Evolutionary conservation across 2,888 invertebrate genomes (phyloP).

Genomic region (Lithosia quadra): DNA sequence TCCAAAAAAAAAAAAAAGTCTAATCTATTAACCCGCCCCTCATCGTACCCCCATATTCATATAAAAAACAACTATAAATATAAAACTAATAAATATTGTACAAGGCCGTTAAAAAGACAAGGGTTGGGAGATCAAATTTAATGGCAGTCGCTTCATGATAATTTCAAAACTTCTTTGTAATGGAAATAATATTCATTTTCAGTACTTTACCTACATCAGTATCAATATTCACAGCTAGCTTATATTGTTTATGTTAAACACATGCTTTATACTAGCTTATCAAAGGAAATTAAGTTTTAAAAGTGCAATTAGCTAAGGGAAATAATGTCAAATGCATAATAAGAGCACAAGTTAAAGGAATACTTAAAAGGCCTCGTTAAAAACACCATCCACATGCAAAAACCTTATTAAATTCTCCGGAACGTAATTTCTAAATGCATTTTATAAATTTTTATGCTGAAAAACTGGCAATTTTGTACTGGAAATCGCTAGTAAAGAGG

Average conservation of each 20-base stretch:
- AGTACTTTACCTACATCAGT: too few species aligned
- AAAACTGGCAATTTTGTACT: constrained; percentile 27
- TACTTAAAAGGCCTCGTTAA: constrained; percentile 50
- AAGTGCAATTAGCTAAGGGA: constrained; percentile 46
- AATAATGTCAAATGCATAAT: constrained; percentile 46
- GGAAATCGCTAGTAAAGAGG: constrained; percentile 49
- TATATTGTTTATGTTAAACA: neutral
- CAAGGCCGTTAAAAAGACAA: too few species aligned
- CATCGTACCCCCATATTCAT: too few species aligned
- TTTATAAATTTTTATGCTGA: constrained; percentile 30
- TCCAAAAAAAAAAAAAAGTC: too few species aligned
- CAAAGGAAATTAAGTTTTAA: constrained; percentile 39
- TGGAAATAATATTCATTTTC: too few species aligned
- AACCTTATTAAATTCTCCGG: constrained; percentile 42
- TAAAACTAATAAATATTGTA: too few species aligned
- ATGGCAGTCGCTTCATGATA: too few species aligned
- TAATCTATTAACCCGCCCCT: too few species aligned
- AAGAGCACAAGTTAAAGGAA: constrained; percentile 37
- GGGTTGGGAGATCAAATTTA: too few species aligned
- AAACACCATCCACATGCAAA: constrained; percentile 60
- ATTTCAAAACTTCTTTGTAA: too few species aligned
- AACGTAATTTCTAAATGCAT: constrained; percentile 35
- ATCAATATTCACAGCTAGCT: neutral
- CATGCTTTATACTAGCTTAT: constrained; percentile 32
- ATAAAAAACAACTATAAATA: too few species aligned